These are phyloP conservation scores for Stenichneumon culpator DNA, from an alignment of 2,888 invertebrate genomes.

Conservation along the genomic window DNA sequence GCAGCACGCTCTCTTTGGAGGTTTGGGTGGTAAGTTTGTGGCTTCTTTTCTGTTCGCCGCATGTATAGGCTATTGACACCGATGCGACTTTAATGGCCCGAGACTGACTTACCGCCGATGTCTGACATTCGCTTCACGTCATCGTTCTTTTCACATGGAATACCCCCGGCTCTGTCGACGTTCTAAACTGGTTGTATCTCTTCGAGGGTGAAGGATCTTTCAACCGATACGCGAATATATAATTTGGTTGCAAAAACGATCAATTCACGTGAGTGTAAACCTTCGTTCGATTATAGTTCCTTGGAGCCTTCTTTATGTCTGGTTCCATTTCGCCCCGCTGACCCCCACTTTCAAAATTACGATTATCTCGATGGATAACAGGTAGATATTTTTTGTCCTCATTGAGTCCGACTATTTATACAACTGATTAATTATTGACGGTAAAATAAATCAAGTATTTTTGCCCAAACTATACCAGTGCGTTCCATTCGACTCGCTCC, in stretches of 20 bases:
- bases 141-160: slow-evolving; percentile 14
- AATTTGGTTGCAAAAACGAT: slow-evolving; percentile 14
- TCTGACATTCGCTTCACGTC: slow-evolving; percentile 9
- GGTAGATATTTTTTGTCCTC: neutral
- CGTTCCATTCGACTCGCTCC: neutral
- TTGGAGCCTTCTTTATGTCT: neutral
- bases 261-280: neutral
- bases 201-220: slow-evolving; percentile 11
- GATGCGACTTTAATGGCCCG: slow-evolving; percentile 46
- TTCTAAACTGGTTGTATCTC: slow-evolving; percentile 14
- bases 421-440: neutral
- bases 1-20: neutral
- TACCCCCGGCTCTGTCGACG: neutral
- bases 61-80: slow-evolving; percentile 31
- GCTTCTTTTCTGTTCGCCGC: slow-evolving; percentile 37
- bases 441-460: neutral
- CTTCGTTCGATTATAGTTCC: neutral
- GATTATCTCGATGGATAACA: neutral
- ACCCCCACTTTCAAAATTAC: neutral
- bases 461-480: neutral
- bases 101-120: slow-evolving; percentile 34
- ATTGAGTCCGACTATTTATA: neutral
- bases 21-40: slow-evolving; percentile 43
- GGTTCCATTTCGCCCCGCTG: neutral
- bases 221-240: neutral